Conservation (phyloP, 2,113 vertebrate species). For the Brachirus orientalis region DNA sequence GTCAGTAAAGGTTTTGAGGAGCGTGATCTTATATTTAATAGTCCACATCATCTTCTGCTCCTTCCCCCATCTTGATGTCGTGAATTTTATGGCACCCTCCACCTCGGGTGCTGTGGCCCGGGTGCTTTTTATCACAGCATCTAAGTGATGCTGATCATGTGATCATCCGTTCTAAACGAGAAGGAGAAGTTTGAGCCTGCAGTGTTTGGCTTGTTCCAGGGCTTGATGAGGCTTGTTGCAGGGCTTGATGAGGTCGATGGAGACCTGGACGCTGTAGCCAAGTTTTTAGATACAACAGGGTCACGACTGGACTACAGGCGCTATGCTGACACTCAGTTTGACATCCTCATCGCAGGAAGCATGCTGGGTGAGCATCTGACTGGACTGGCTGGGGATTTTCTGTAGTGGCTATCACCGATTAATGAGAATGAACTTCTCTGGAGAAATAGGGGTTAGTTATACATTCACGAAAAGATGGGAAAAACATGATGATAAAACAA, state of each 20-base stretch:
- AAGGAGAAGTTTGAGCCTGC: constrained; percentile 98
- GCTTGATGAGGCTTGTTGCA: constrained; percentile 90
- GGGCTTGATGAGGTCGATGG: constrained; percentile 91
- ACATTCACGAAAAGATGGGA: too few species aligned
- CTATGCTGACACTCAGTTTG: constrained; percentile 94
- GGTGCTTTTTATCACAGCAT: too few species aligned
- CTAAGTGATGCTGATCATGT: neutral
- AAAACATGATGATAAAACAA: too few species aligned
- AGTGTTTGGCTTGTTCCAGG: constrained; percentile 92
- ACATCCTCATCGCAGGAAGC: constrained; percentile 94
- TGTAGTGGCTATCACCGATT: too few species aligned
- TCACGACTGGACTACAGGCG: constrained; percentile 93
- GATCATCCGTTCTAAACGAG: constrained; percentile 85
- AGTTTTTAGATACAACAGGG: constrained; percentile 90
- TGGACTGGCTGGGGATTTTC: too few species aligned
- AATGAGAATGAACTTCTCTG: too few species aligned
- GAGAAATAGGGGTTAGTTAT: constrained; percentile 42
- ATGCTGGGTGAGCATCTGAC: constrained; percentile 89
- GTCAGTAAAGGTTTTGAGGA: too few species aligned
- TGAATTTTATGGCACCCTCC: too few species aligned
- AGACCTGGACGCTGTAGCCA: constrained; percentile 92
- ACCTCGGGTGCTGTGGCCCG: too few species aligned
- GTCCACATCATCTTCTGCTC: too few species aligned
- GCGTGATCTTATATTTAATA: too few species aligned
- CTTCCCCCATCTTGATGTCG: too few species aligned